A percentile compares a stretch with the other conserved stretches of the same genome.
phyloP scores from a whole-genome alignment of 2,888 invertebrate genomes.

The Diarsia dahlii region DNA sequence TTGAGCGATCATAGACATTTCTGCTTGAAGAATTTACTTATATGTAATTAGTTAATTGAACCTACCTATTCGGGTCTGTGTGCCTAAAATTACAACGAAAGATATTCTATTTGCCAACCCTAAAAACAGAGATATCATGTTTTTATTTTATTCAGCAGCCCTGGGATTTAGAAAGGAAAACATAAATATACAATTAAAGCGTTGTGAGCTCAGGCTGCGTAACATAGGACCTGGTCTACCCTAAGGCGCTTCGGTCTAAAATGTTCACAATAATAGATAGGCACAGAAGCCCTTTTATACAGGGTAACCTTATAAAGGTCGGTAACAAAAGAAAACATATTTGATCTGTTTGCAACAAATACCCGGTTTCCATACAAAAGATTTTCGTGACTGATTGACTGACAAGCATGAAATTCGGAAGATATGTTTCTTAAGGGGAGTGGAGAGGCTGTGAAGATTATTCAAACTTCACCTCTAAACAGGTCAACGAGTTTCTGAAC shows the following conservation, averaged over 20 bases:
- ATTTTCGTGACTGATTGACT: constrained; percentile 36
- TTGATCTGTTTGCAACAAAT: not conserved
- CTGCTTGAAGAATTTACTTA: not conserved
- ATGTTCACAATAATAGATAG: constrained; percentile 25
- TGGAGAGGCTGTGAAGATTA: not conserved
- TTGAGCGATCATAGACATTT: not conserved
- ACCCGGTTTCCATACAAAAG: constrained; percentile 1
- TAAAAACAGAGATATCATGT: constrained; percentile 30
- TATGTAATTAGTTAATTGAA: constrained; percentile 3
- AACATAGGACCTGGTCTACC: constrained; percentile 11
- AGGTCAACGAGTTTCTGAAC: constrained; percentile 17
- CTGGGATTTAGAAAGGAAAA: constrained; percentile 28
- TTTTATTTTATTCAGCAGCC: constrained; percentile 32
- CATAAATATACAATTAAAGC: constrained; percentile 43
- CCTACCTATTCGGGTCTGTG: not conserved
- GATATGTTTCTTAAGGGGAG: constrained; percentile 17
- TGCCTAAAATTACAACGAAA: constrained; percentile 1
- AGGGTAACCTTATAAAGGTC: not conserved
- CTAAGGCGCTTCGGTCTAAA: constrained; percentile 8
- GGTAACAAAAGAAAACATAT: constrained; percentile 27
- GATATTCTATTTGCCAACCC: constrained; percentile 16
- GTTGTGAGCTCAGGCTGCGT: constrained; percentile 17
- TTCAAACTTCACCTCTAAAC: constrained; percentile 1
- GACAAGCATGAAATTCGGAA: constrained; percentile 43
- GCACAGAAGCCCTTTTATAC: constrained; percentile 9